Base-by-base conservation (phyloP, 2,797 vertebrate species). In the Chiroxiphia lanceolata region DNA sequence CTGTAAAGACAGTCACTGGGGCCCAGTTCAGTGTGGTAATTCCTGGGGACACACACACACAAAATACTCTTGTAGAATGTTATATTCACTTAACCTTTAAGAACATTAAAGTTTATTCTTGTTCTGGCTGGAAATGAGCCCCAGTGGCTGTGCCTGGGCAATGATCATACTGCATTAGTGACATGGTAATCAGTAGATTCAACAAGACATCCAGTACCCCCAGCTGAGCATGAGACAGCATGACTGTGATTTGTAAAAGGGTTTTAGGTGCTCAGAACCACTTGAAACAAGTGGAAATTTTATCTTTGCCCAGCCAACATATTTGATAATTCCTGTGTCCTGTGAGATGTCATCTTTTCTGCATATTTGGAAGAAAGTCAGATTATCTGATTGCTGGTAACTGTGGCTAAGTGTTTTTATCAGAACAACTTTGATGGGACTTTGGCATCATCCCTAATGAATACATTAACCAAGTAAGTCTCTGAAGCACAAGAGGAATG, bases 201-300 rank as follows among this genome's bases (percentile, higher is more conserved):
- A 68, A 60, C 14, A 33, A 65, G 92, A 83, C 60, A 79, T 63
- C 19, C 31, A 91, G 83, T 42, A 40, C 21, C 21, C 17, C 3
- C 1, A 31, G 27, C 74, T 80, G 61, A 91, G 53, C 45, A 51
- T 27, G 40, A 50, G 34, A 40, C 69, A 76, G 63, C 54, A 44
- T 13, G 54, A 63, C 64, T 70, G 26, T 45, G 89, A 87, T 70
- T 77, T 93, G 33, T n/a, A 56, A 33, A 92, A 83, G 26, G 48
- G n/a, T 33, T 90, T 91, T 63, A 67, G 22, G n/a, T 64, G 12
- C 83, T 92, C 78, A 85, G 53, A 89, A 61, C 23, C 15, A 64
- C 69, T 89, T 65, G 69, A 78, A 83, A 69, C 51, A 65, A 95
- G 87, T 86, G 87, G 84, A 89, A 93, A 75, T 85, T 93, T 89